phyloP scores from a whole-genome alignment of 2,888 invertebrate genomes.

The Leistus spinibarbis region DNA sequence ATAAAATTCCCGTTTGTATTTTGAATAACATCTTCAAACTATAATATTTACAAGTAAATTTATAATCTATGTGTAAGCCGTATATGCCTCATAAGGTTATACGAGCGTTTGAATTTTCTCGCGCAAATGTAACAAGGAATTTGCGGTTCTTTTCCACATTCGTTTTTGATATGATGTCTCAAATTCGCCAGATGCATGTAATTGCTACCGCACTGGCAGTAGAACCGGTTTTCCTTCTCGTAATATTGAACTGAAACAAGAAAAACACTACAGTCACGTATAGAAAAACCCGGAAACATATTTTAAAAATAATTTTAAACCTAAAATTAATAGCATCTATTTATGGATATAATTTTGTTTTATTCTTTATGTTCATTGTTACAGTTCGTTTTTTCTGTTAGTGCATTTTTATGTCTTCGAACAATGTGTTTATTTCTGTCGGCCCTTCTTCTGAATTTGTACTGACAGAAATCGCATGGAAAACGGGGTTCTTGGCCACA shows the following conservation, averaged over 20 bases:
- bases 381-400: not conserved
- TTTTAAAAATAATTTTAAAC: not conserved
- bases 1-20: not conserved
- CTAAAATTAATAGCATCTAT: not conserved
- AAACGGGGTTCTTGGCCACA: slow-evolving; percentile 61
- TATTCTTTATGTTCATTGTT: not conserved
- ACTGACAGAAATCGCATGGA: slow-evolving; percentile 58
- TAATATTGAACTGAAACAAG: slow-evolving; percentile 16
- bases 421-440: slow-evolving; percentile 78
- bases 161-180: slow-evolving; percentile 46
- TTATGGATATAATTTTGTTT: not conserved
- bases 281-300: not conserved
- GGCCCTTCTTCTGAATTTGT: slow-evolving; percentile 68
- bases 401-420: slow-evolving; percentile 67
- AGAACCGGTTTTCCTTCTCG: not conserved
- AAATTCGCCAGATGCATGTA: not conserved
- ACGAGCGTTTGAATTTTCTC: slow-evolving; percentile 21
- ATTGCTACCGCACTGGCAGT: not conserved
- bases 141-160: slow-evolving; percentile 68
- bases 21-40: not conserved
- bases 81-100: slow-evolving; percentile 19
- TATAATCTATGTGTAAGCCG: not conserved
- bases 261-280: not conserved
- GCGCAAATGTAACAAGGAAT: slow-evolving; percentile 51
- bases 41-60: no score